Conservation (phyloP, 2,888 invertebrate genomes). For the Epinotia nisella region DNA sequence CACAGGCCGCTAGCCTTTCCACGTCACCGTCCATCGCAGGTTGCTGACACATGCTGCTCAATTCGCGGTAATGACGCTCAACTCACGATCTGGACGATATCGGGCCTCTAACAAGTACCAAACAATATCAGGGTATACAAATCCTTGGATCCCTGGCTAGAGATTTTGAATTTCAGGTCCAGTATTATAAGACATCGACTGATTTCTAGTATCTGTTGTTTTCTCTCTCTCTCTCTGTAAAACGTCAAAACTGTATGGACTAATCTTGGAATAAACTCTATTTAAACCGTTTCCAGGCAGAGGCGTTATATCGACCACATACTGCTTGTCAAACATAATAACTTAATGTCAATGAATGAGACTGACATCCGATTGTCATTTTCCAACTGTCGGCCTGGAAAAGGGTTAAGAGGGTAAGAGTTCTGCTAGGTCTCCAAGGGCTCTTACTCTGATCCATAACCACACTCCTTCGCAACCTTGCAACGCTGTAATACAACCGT, state of each 20-base stretch:
- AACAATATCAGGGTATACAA: slow-evolving; percentile 3
- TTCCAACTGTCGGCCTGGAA: no score
- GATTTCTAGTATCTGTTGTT: no score
- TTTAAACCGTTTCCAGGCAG: no score
- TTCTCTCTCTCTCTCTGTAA: no score
- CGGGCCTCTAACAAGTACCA: not conserved
- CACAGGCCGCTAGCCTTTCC: not conserved
- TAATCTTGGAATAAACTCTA: not conserved
- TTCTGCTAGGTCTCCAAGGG: not conserved
- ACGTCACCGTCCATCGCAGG: slow-evolving; percentile 4
- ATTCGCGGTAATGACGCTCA: not conserved
- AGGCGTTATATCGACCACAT: no score
- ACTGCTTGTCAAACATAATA: no score
- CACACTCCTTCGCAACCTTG: not conserved
- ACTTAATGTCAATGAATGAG: no score
- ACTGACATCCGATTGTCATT: no score
- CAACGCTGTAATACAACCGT: not conserved
- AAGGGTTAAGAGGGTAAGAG: no score
- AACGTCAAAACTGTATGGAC: not conserved
- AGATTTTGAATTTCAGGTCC: not conserved
- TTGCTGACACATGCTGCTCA: not conserved
- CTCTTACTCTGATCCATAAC: not conserved
- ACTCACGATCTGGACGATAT: not conserved
- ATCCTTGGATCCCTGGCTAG: not conserved
- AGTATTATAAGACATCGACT: no score